A percentile compares a stretch with the other conserved stretches of the same genome.
These are phyloP conservation scores for Anguilla japonica DNA, from an alignment of 2,113 vertebrate species.

Conservation along the genomic window DNA sequence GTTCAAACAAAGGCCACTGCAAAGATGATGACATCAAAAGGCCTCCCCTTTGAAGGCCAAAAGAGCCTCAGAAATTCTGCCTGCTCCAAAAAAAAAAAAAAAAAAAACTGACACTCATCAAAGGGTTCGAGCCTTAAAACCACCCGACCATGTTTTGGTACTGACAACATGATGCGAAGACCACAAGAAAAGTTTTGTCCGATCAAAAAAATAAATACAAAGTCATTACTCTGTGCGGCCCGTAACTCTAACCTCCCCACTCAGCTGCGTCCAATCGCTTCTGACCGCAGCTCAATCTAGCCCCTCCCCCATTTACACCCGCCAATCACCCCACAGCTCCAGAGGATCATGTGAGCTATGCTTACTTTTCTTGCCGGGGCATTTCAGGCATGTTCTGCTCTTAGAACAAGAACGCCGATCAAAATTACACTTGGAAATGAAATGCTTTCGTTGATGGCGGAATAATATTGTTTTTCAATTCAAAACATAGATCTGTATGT, in stretches of 20 bases:
- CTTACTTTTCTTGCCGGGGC: no score
- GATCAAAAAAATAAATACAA: not conserved
- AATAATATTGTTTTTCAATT: no score
- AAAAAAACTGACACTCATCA: not conserved
- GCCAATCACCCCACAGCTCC: no score
- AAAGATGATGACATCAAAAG: not conserved
- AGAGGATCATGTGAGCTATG: no score
- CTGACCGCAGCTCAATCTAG: not conserved
- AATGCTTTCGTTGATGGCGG: no score
- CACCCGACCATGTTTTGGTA: not conserved
- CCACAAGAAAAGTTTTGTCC: not conserved
- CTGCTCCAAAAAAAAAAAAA: slow-evolving; percentile 12
- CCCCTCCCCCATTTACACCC: not conserved
- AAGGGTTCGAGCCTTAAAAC: not conserved
- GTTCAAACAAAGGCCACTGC: slow-evolving; percentile 33
- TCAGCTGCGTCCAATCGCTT: not conserved
- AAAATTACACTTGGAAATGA: no score
- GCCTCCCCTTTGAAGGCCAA: slow-evolving; percentile 52
- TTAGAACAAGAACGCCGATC: no score
- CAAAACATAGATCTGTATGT: no score
- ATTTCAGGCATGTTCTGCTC: no score
- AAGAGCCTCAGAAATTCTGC: slow-evolving; percentile 44
- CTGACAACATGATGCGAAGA: not conserved
- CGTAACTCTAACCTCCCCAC: not conserved
- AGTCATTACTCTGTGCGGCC: not conserved